phyloP scores from a whole-genome alignment of 2,888 invertebrate genomes.

The Magallana nippona region DNA sequence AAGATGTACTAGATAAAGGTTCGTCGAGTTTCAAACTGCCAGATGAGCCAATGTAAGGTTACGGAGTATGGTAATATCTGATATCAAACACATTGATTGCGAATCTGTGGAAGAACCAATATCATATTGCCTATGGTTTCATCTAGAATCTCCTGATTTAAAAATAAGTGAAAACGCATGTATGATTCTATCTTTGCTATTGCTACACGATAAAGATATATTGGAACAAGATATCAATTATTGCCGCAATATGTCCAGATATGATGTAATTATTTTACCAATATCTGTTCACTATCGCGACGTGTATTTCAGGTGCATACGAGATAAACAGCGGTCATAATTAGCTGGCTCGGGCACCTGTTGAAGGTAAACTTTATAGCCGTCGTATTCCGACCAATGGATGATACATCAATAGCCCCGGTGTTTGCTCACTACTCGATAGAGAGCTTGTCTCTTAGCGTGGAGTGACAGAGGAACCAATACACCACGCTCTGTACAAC shows the following conservation, averaged over 20 bases:
- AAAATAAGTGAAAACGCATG: too few species aligned
- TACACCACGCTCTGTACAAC: not conserved
- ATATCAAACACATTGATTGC: too few species aligned
- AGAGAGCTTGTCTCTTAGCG: not conserved
- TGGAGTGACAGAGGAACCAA: not conserved
- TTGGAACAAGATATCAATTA: not conserved
- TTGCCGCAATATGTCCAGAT: not conserved
- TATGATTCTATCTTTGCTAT: too few species aligned
- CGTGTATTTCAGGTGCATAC: conserved; percentile 1
- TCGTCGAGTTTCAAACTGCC: too few species aligned
- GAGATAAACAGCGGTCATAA: conserved; percentile 10
- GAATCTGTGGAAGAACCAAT: too few species aligned
- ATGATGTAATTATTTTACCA: not conserved
- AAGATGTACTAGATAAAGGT: too few species aligned
- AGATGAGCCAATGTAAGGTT: too few species aligned
- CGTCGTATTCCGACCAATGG: not conserved
- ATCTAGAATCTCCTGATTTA: too few species aligned
- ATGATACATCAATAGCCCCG: conserved; percentile 13
- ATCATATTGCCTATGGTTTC: too few species aligned
- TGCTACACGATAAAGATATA: too few species aligned
- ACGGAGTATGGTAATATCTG: too few species aligned
- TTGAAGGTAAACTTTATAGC: conserved; percentile 12
- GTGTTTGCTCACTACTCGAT: not conserved
- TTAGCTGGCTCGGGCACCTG: conserved; percentile 20
- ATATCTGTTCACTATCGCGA: not conserved